Evolutionary conservation across 2,797 vertebrate genomes (phyloP).

Genomic region (Anabacerthia variegaticeps): DNA sequence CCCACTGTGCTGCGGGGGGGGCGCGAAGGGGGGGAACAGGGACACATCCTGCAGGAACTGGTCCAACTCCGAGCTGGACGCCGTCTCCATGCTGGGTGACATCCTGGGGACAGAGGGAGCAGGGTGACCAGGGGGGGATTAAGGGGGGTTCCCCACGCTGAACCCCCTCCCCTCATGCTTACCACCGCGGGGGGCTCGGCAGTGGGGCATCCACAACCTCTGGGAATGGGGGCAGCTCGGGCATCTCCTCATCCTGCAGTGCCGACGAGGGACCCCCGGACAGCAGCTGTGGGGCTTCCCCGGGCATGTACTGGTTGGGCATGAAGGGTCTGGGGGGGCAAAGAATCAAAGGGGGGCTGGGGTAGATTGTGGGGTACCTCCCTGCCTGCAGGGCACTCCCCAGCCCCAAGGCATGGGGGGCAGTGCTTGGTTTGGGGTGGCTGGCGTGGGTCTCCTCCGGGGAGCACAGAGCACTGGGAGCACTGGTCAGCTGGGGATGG

Average conservation of each 20-base stretch:
- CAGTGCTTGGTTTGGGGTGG: too few species aligned
- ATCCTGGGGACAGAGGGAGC: background rate
- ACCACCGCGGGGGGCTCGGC: constrained; percentile 13
- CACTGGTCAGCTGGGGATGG: background rate
- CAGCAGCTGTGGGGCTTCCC: background rate
- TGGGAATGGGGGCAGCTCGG: background rate
- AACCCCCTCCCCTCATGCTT: background rate
- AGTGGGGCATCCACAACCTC: fast-evolving
- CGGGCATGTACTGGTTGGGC: background rate
- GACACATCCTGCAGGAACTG: background rate
- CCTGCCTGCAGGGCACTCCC: background rate
- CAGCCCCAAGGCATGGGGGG: background rate
- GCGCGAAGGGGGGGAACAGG: background rate
- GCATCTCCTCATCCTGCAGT: constrained; percentile 6
- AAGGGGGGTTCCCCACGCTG: too few species aligned
- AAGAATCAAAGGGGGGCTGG: fast-evolving
- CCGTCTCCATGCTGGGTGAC: background rate
- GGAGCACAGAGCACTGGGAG: background rate
- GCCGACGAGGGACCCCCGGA: background rate
- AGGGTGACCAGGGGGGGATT: fast-evolving
- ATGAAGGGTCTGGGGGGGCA: background rate
- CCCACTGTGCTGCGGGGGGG: background rate
- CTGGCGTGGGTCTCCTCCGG: background rate
- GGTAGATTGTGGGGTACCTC: background rate
- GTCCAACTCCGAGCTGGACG: fast-evolving